phyloP scores from a whole-genome alignment of 2,113 vertebrate genomes.

The Ochotona curzoniae region DNA sequence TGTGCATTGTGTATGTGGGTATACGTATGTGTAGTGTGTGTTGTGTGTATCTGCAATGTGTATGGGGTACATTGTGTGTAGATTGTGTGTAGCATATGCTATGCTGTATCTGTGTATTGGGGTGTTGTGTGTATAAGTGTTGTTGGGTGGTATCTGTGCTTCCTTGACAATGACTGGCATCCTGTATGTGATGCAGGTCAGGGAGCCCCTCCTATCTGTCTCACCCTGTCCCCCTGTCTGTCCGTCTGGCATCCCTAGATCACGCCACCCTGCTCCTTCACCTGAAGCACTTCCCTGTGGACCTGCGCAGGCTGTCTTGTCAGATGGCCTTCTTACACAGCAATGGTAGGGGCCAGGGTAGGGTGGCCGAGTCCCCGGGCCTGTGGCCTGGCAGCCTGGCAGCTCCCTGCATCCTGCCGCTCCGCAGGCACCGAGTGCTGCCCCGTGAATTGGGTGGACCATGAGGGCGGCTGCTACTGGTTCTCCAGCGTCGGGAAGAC shows the following conservation, averaged over 20 bases:
- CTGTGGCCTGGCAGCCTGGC: neutral
- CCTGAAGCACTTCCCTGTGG: conserved; percentile 69
- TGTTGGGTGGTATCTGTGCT: neutral
- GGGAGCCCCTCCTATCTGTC: rapidly evolving
- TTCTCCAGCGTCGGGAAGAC: conserved; percentile 74
- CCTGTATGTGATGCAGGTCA: neutral
- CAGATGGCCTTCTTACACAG: conserved; percentile 45
- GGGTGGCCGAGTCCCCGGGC: too few species aligned
- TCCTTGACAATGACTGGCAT: neutral
- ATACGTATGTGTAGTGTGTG: neutral
- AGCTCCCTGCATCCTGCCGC: neutral
- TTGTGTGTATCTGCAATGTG: neutral
- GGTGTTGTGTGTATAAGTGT: neutral
- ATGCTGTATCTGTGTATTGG: neutral
- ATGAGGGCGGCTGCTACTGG: conserved; percentile 83
- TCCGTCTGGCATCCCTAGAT: conserved; percentile 15
- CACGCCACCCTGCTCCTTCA: conserved; percentile 66
- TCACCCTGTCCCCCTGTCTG: neutral
- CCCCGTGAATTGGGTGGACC: conserved; percentile 74
- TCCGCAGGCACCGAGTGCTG: conserved; percentile 82
- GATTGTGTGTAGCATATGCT: neutral
- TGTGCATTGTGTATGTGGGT: neutral
- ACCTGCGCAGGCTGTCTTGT: conserved; percentile 62
- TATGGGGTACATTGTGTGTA: neutral
- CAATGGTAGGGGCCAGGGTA: conserved; percentile 39